phyloP scores from a whole-genome alignment of 2,888 invertebrate genomes.

The Caenorhabditis macrosperma region DNA sequence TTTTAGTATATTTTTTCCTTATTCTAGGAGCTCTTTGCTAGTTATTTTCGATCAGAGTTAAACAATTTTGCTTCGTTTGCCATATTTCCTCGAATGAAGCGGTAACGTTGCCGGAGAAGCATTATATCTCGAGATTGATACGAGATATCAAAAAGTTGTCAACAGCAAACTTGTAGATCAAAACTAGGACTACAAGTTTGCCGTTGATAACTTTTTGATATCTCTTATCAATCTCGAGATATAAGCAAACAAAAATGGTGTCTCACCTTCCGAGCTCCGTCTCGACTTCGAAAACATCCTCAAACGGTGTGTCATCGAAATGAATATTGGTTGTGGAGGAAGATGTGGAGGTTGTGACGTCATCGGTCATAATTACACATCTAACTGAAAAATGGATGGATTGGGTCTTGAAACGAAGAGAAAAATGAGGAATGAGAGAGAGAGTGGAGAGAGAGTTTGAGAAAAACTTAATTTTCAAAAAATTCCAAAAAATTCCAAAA shows the following conservation, averaged over 20 bases:
- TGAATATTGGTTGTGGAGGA: too few relatives aligned
- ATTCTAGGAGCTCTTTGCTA: too few relatives aligned
- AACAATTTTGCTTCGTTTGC: too few relatives aligned
- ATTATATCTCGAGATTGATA: neutral
- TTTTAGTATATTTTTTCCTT: too few relatives aligned
- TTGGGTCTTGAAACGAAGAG: neutral
- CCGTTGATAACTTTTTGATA: neutral
- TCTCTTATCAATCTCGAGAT: too few relatives aligned
- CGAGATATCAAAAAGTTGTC: neutral
- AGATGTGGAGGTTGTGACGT: constrained; percentile 45
- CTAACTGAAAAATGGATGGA: constrained; percentile 28
- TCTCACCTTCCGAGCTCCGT: constrained; percentile 84
- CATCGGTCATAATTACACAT: constrained; percentile 59
- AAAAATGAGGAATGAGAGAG: constrained; percentile 12
- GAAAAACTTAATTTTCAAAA: neutral
- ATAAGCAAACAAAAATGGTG: too few relatives aligned
- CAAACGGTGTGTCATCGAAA: constrained; percentile 82
- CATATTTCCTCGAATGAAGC: too few relatives aligned
- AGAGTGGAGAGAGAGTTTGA: neutral
- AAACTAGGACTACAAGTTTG: neutral
- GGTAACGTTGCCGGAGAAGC: too few relatives aligned
- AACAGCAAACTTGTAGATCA: neutral
- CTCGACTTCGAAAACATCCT: constrained; percentile 83
- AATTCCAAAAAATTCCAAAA: neutral
- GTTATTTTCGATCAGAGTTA: too few relatives aligned